Conservation (phyloP, 2,797 vertebrate species). For the Chaunax sp. region DNA sequence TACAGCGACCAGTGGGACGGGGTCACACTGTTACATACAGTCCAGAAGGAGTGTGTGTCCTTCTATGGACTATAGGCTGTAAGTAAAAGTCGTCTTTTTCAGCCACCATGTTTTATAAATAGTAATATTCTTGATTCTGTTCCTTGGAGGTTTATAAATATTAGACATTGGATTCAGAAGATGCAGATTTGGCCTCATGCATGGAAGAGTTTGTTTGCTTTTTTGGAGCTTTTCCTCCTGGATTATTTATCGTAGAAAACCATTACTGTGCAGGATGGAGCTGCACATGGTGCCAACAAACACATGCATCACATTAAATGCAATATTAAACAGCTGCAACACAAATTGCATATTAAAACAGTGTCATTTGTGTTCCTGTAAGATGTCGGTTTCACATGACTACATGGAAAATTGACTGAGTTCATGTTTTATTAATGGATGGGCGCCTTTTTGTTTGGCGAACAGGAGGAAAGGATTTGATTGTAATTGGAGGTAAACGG, state of each 20-base stretch:
- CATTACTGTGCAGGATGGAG: no score
- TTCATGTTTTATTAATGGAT: conserved; percentile 48
- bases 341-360: conserved; percentile 28
- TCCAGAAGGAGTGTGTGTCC: neutral
- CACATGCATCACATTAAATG: conserved; percentile 25
- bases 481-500: conserved; percentile 37
- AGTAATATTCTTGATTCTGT: no score
- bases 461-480: conserved; percentile 44
- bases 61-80: no score
- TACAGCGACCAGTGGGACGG: neutral
- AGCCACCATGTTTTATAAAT: no score
- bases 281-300: conserved; percentile 8
- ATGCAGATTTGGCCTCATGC: no score
- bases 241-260: neutral
- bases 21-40: neutral
- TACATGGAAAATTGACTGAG: conserved; percentile 4
- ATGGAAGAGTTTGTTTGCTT: no score
- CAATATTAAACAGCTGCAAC: conserved; percentile 39
- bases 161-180: no score
- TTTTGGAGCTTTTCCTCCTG: no score
- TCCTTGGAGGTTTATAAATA: no score
- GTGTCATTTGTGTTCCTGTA: neutral
- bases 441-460: conserved; percentile 28
- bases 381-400: conserved; percentile 23
- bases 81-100: neutral